Evolutionary conservation across 37 sponge, comb jelly and placozoan species (phyloP), one percentile per base, ranked within the genome.

Genomic region (Ianthella basta): DNA sequence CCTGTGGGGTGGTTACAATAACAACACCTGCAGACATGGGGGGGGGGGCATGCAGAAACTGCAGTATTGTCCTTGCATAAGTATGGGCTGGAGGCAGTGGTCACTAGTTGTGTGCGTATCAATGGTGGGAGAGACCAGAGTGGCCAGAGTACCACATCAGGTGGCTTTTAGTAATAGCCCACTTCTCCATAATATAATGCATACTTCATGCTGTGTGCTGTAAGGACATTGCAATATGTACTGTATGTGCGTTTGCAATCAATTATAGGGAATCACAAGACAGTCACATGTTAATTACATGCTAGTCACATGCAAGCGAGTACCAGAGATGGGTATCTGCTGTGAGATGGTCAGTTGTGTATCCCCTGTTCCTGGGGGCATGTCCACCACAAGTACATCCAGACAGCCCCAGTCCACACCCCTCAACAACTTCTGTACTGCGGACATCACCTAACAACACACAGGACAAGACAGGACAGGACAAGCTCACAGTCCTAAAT

Each of bases 281-380:
- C 15, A 24, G 55, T 37, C 78, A 50, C 30, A 34, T 72, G 32
- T 3, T 29, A 16, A 4, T 72, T 34, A 72, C 32, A 33, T 72
- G 72, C 6, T 6, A 21, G 72, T 16, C 50, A 63, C 72, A 54
- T n/a, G 50, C 50, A 10, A 8, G 50, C 6, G 50, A 44, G 37
- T 67, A 85, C 95, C 95, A 21, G 87, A 80, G 10, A 95, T 63
- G 27, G 95, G 92, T 0, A 92, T 56, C 67, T 93, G 90, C 83
- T 99, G 97, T 15, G 93, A 78, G 6, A 99, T 87, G 53, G 97
- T 87, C 30, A 99, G 93, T 77, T 99, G 99, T 0, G 99, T 95
- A 72, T 99, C 99, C 32, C 99, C 99, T 15, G 99, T 99, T 27
- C 99, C 99, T 25, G 99, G 99, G 6, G 99, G 99, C 95, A 97